phyloP scores from a whole-genome alignment of 1,140 invertebrate genomes.

The Matsumurasca onukii region DNA sequence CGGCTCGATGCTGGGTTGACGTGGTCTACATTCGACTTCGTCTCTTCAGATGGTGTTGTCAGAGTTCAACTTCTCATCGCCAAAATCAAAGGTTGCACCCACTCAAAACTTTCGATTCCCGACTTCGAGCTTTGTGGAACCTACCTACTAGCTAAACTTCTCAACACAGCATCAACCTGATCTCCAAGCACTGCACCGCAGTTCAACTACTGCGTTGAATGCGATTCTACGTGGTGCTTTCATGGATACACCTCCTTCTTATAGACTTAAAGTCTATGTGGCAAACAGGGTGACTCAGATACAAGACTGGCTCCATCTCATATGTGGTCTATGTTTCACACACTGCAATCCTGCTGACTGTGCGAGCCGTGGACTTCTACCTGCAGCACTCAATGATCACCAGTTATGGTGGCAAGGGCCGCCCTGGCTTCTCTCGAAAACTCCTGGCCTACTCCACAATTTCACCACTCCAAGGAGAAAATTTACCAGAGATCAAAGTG shows the following conservation, averaged over 20 bases:
- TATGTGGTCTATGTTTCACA: neutral
- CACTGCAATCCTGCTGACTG: no score
- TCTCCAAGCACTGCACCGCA: neutral
- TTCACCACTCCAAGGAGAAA: no score
- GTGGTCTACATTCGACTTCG: slow-evolving; percentile 36
- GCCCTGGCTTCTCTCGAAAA: no score
- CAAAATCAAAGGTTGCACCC: slow-evolving; percentile 48
- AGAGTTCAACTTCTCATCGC: slow-evolving; percentile 42
- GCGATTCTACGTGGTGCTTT: slow-evolving; percentile 37
- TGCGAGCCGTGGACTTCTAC: no score
- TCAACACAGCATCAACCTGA: slow-evolving; percentile 10
- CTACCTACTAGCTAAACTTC: slow-evolving; percentile 39
- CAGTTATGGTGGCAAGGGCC: no score
- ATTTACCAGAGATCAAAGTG: no score
- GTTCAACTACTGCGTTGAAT: slow-evolving; percentile 31
- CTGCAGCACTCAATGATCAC: no score
- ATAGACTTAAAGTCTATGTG: slow-evolving; percentile 44
- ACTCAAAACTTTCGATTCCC: slow-evolving; percentile 45
- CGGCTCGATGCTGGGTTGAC: slow-evolving; percentile 1
- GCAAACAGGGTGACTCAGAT: slow-evolving; percentile 42
- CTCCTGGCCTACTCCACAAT: no score
- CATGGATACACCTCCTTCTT: slow-evolving; percentile 42
- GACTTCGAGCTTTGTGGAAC: slow-evolving; percentile 46
- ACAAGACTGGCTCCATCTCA: slow-evolving; percentile 33
- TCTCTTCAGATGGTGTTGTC: neutral